Conservation (phyloP, 92 coral and sea anemone genomes). For the Virgularia gustaviana region DNA sequence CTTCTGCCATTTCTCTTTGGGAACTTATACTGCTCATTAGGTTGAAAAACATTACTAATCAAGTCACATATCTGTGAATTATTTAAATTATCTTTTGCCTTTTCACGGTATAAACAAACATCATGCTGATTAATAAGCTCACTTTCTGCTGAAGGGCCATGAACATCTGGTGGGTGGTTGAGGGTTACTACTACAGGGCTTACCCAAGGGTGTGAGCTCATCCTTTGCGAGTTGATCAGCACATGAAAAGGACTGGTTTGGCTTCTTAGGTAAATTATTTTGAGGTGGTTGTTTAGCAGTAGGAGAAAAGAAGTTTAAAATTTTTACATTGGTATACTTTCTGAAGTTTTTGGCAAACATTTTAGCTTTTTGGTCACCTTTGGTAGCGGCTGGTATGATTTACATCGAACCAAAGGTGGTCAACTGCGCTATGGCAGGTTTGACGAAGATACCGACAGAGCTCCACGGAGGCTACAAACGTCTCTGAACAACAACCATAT, state of each 20-base stretch:
- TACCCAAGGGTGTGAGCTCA: background rate
- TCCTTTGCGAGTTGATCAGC: background rate
- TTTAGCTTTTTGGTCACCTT: background rate
- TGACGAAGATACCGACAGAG: background rate
- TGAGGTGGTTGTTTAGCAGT: background rate
- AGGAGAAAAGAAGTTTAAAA: background rate
- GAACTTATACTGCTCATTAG: background rate
- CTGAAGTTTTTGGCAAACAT: background rate
- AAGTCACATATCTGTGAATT: background rate
- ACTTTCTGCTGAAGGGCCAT: background rate
- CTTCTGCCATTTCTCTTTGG: background rate
- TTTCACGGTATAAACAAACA: conserved; percentile 12
- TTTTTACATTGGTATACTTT: background rate
- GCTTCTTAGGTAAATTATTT: background rate
- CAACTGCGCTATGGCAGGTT: conserved; percentile 7
- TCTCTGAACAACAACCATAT: background rate
- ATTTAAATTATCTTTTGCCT: conserved; percentile 12
- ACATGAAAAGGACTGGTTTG: background rate
- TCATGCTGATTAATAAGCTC: background rate
- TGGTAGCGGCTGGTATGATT: background rate
- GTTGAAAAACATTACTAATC: background rate
- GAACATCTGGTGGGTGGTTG: background rate
- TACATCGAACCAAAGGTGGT: background rate
- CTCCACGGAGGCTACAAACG: background rate
- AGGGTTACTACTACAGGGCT: background rate